Base-by-base conservation (phyloP, 2,888 invertebrate species). In the Pristionchus japonicus region DNA sequence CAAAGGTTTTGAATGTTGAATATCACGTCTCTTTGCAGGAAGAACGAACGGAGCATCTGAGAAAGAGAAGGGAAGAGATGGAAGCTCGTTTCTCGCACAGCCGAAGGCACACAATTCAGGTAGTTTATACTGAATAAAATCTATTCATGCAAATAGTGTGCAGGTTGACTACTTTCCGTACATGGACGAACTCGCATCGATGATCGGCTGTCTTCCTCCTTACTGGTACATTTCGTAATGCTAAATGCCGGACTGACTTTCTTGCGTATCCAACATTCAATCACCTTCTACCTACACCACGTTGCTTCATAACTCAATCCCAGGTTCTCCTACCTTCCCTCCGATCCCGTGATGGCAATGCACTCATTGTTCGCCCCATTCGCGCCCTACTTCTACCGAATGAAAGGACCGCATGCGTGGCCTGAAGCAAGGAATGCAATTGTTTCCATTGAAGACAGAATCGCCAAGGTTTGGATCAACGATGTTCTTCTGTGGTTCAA, bases 181-280 rank as follows among this genome's bases (percentile, higher is more conserved):
- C 90, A 95, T 95, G 95, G 95, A 95, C 90, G 95, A 95, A 88
- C 89, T 95, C 82, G 95, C 95, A 6, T 91, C 92, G 47, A 83
- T 95, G 9, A 92, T 94, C 37, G 95, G 95, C 52, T 94, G 94
- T 34, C 23, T 23, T 47, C 86, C 86, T 34, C 87, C 87, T 43
- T 37, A 31, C 17, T 74, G 70, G 74, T 86, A 20, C 7, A 34
- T 70, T 17, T n/a, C n/a, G n/a, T n/a, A n/a, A n/a, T n/a, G n/a
- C n/a, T n/a, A n/a, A n/a, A n/a, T n/a, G n/a, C n/a, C n/a, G n/a
- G n/a, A n/a, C n/a, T n/a, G 15, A 34, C 64, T 20, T 3, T 74
- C 15, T 27, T 9, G 13, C 23, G 6, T 61, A 61, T 47, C 20
- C 34, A 34, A n/a, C n/a, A n/a, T n/a, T n/a, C n/a, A n/a, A n/a